Conservation (phyloP, 2,888 invertebrate genomes). For the Xestia c-nigrum region DNA sequence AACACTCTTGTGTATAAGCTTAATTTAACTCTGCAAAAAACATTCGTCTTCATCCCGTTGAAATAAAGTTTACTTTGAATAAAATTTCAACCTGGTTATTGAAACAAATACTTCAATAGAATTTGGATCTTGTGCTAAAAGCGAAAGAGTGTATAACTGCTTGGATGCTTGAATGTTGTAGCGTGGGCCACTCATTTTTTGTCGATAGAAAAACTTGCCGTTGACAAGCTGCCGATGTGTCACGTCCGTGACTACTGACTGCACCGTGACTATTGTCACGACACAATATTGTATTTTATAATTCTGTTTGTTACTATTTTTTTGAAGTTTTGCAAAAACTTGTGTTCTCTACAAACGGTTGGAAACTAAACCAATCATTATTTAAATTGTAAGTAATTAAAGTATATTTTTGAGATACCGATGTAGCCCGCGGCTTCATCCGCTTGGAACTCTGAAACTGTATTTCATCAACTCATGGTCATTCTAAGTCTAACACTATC, state of each 20-base stretch:
- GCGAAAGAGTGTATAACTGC: background rate
- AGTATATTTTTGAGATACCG: too few relatives aligned
- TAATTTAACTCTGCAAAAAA: conserved; percentile 6
- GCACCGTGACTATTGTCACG: conserved; percentile 57
- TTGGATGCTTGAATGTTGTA: background rate
- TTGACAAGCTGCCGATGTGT: conserved; percentile 49
- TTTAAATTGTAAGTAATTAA: too few relatives aligned
- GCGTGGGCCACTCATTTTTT: conserved; percentile 32
- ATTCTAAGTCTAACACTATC: too few relatives aligned
- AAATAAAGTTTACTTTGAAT: conserved; percentile 14
- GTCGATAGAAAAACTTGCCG: conserved; percentile 29
- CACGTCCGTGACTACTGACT: conserved; percentile 56
- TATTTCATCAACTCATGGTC: too few relatives aligned
- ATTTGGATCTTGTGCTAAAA: background rate
- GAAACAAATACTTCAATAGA: background rate
- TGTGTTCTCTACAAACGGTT: background rate
- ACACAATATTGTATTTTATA: background rate
- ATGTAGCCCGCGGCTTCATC: too few relatives aligned
- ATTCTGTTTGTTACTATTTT: background rate
- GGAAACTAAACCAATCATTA: background rate
- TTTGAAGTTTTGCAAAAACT: background rate
- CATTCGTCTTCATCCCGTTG: conserved; percentile 8
- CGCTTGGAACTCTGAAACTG: too few relatives aligned
- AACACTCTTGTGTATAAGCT: background rate
- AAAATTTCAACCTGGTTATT: background rate